phyloP scores from a whole-genome alignment of 37 sponge, comb jelly and placozoan species.

The Halisarca cf. caerulea region DNA sequence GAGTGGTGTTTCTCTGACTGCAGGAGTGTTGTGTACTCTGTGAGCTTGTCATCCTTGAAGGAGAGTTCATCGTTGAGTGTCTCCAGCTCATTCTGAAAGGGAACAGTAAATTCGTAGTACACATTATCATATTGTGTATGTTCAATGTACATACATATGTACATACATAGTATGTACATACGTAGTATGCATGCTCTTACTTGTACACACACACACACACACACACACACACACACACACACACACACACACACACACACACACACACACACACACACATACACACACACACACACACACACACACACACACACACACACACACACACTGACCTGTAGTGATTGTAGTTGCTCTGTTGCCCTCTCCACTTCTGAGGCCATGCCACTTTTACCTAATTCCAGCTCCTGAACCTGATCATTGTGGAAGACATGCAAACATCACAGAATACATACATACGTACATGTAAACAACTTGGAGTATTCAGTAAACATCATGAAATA shows the following conservation, averaged over 20 bases:
- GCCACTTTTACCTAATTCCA: slow-evolving; percentile 49
- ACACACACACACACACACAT: no score
- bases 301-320: background rate
- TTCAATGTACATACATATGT: no score
- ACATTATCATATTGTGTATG: no score
- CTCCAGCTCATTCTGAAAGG: slow-evolving; percentile 70
- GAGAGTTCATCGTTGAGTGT: slow-evolving; percentile 71
- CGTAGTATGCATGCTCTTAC: background rate
- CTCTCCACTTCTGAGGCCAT: slow-evolving; percentile 47
- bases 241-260: no score
- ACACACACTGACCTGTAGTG: slow-evolving; percentile 53
- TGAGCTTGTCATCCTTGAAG: slow-evolving; percentile 58
- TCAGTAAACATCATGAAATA: no score
- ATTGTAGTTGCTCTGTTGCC: slow-evolving; percentile 54
- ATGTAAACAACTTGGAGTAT: no score
- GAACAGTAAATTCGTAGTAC: background rate
- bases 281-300: no score
- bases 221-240: no score
- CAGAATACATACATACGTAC: no score
- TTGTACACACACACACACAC: background rate
- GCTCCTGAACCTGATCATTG: slow-evolving; percentile 46
- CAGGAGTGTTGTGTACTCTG: slow-evolving; percentile 43
- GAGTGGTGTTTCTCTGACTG: slow-evolving; percentile 52
- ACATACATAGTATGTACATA: background rate
- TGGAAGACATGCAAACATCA: no score